Base-by-base conservation (phyloP, 2,113 vertebrate genomes). In the Rhadina sibilatrix region DNA sequence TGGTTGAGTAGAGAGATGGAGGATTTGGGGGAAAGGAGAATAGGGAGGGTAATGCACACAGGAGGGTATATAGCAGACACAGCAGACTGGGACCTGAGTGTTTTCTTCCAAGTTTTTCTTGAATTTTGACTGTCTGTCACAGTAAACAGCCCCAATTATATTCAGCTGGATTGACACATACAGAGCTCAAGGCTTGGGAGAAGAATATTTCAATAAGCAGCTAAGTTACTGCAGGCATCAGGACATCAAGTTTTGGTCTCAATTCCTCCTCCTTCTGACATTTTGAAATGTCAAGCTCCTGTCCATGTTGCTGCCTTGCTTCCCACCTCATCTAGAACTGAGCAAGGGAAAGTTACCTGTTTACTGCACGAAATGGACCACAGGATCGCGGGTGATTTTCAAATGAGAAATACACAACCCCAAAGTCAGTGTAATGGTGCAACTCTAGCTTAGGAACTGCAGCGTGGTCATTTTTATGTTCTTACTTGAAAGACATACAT, bases 131-230 rank as follows among this genome's bases (percentile, higher is more conserved):
- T 93, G 40, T 25, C 75, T 92, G 87, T 78, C 79, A 94, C 68
- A 85, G 54, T 88, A 96, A 97, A 97, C 60, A 89, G 42, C 31
- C 86, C 68, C 52, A 95, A 65, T 95, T 97, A 94, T 69, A 89
- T 93, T 95, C 93, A 53, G 81, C 89, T 87, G 94, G 63, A 97
- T 56, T 95, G 93, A 96, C 91, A 93, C 14, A 87, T 12, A 87
- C 40, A 75, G 60, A 92, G 70, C 56, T 75, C 40, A 92, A 78
- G 83, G 82, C 68, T 91, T 75, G 44, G 71, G 10, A 79, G 54
- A 82, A 76, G 49, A 95, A 25, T 64, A 87, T 84, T 93, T 86
- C 88, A 89, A 94, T 94, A 94, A 85, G 47, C 76, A 75, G 78
- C 8, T 66, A 89, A 81, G 84, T 93, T 90, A 94, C 83, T 83